A percentile compares a stretch with the other conserved stretches of the same genome.
Evolutionary conservation across 2,113 vertebrate genomes (phyloP).

Genomic region (Menura novaehollandiae): DNA sequence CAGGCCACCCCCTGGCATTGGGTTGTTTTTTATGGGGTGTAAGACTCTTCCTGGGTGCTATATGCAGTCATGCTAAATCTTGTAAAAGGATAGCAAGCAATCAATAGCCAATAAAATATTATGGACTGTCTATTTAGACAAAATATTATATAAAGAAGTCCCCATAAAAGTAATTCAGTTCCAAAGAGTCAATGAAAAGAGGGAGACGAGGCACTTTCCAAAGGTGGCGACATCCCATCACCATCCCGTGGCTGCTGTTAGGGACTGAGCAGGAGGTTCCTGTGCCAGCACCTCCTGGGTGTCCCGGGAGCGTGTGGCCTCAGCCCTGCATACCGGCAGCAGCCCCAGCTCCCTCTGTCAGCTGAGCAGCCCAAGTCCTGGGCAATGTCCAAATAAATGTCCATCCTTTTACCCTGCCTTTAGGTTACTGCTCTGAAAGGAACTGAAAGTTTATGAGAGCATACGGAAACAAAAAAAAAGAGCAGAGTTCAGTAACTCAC

Average conservation of each 20-base stretch:
- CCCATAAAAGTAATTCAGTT: neutral
- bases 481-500: neutral
- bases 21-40: neutral
- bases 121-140: neutral
- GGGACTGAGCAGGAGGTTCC: neutral
- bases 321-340: neutral
- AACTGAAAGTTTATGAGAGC: neutral
- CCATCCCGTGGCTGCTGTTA: accelerated
- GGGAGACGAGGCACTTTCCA: neutral
- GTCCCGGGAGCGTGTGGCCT: accelerated
- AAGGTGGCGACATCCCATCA: neutral
- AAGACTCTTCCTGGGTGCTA: neutral
- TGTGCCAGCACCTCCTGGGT: neutral
- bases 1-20: neutral
- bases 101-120: neutral
- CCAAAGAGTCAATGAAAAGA: neutral
- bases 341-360: neutral
- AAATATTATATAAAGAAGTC: neutral
- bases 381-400: neutral
- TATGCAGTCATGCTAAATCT: neutral
- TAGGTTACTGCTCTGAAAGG: neutral
- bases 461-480: neutral
- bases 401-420: neutral
- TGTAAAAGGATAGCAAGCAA: neutral
- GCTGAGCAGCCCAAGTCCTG: neutral